Conservation (phyloP, 2,113 vertebrate species). For the Percina caprodes region DNA sequence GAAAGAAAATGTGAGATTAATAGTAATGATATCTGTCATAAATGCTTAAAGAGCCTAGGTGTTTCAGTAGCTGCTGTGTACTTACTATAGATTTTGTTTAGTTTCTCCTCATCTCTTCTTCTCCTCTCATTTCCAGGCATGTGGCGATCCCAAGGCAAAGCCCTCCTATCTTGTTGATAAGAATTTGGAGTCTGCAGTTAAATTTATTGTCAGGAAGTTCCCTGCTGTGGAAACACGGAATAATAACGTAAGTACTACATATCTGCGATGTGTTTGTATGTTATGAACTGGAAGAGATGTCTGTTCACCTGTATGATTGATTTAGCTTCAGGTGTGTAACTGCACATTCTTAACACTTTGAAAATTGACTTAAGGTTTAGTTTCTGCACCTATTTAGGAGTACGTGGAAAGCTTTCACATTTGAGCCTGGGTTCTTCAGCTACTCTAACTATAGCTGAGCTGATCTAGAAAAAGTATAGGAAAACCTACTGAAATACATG, state of each 20-base stretch:
- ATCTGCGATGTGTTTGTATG: not conserved
- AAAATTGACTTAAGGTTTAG: not conserved
- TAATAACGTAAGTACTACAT: constrained; percentile 92
- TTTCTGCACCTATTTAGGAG: not conserved
- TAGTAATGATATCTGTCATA: not conserved
- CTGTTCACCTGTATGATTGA: not conserved
- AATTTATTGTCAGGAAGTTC: constrained; percentile 99
- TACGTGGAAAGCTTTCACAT: too few species aligned
- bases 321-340: not conserved
- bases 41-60: not conserved
- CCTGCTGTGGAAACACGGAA: constrained; percentile 98
- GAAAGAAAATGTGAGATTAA: constrained; percentile 9
- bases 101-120: constrained; percentile 32
- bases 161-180: constrained; percentile 99
- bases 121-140: constrained; percentile 83
- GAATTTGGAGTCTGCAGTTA: constrained; percentile 98
- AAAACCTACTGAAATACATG: not conserved
- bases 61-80: constrained; percentile 13
- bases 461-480: not conserved
- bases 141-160: constrained; percentile 98
- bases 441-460: not conserved
- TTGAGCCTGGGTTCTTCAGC: not conserved
- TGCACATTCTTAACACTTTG: not conserved
- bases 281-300: not conserved
- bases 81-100: not conserved